Conservation (phyloP, 2,113 vertebrate species). For the Synodontis membranacea region DNA sequence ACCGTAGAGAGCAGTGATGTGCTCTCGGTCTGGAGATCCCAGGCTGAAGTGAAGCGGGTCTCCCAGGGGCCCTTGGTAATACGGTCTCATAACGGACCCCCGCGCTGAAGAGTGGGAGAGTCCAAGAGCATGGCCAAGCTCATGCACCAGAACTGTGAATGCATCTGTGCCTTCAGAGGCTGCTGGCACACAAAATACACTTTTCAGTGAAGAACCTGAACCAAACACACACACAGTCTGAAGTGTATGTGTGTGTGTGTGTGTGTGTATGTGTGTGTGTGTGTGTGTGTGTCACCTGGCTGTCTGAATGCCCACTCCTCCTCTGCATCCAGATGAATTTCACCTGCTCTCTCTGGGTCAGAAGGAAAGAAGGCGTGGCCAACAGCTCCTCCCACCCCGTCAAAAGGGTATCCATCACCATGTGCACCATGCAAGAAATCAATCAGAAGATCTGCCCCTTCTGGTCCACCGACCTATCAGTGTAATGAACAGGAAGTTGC, state of each 20-base stretch:
- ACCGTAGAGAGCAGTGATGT: conserved; percentile 55
- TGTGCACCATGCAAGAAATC: conserved; percentile 69
- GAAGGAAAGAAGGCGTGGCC: conserved; percentile 71
- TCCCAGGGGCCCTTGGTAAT: conserved; percentile 75
- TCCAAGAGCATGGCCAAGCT: conserved; percentile 77
- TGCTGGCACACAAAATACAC: conserved; percentile 33
- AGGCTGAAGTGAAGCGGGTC: conserved; percentile 66
- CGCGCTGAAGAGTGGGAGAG: conserved; percentile 71
- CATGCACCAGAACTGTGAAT: conserved; percentile 76
- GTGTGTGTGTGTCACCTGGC: conserved; percentile 57
- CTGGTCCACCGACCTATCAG: conserved; percentile 62
- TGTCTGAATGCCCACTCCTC: conserved; percentile 72
- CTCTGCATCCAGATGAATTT: conserved; percentile 68
- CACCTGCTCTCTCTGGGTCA: conserved; percentile 64
- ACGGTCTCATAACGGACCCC: conserved; percentile 76
- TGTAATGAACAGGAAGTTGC: background rate
- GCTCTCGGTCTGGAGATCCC: conserved; percentile 50
- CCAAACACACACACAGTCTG: background rate
- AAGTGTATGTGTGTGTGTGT: background rate
- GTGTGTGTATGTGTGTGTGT: background rate
- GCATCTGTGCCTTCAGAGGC: conserved; percentile 73
- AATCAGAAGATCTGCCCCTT: conserved; percentile 62
- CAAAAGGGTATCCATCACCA: conserved; percentile 67
- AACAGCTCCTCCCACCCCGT: conserved; percentile 68
- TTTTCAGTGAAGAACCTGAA: background rate